Base-by-base conservation (phyloP, 2,113 vertebrate genomes). In the Tiliqua scincoides region DNA sequence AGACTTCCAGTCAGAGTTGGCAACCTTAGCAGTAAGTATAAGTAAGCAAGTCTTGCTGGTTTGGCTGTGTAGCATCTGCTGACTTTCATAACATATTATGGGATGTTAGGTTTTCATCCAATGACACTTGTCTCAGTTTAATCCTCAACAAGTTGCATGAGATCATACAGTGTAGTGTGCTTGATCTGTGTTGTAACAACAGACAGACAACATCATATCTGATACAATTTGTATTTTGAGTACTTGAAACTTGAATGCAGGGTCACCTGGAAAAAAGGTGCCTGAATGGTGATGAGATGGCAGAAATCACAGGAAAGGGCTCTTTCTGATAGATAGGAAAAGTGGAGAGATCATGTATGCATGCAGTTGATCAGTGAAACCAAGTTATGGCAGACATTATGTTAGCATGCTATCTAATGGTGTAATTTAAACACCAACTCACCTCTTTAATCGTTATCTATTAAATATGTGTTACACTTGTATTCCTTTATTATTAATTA, bases 371-470 rank as follows among this genome's bases (percentile, higher is more conserved):
- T 81, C 65, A 68, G 43, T 18, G 15, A 37, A 17, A 21, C 8
- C 35, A 0, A 86, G 20, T 82, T 72, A 87, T 6, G 62, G 43
- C 40, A 74, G 37, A 40, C 3, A 18, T 32, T 63, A 12, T 32
- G n/a, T 32, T 75, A 62, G 43, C 52, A 30, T 32, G n/a, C 20
- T 83, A 78, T 25, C 80, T 43, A 62, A 20, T 72, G 37, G 70
- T 88, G 71, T 78, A 12, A 79, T 88, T 86, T 81, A 83, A 78
- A 84, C 5, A 57, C 52, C 85, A 89, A 85, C 30, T 67, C 2
- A 76, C 0, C 1, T 79, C 23, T 77, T 35, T 32, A 79, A 10
- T 82, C 17, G 30, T n/a, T 61, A 74, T 81, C 65, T 32, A 65
- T 79, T 0, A 65, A 82, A 6, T 8, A 88, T 35, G 78, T 72